These are phyloP conservation scores for Heliconius charithonia DNA, from an alignment of 2,888 invertebrate genomes.

Conservation along the genomic window DNA sequence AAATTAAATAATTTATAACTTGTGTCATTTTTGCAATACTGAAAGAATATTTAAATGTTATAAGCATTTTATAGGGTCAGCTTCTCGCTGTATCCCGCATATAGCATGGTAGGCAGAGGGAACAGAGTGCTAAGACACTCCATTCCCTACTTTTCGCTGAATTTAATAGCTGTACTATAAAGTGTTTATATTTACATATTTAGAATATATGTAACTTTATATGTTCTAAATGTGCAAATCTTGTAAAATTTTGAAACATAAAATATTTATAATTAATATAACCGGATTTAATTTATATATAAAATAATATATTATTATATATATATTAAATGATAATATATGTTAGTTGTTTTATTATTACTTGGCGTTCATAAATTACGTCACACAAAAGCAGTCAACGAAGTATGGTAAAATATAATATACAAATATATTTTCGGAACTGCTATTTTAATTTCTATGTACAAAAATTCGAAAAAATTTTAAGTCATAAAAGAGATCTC, in stretches of 20 bases:
- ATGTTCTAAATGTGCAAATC: not conserved
- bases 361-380: too few species aligned
- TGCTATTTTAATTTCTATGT: not conserved
- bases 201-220: not conserved
- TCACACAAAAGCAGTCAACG: too few species aligned
- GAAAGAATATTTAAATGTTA: not conserved
- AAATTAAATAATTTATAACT: not conserved
- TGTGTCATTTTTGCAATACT: not conserved
- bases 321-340: too few species aligned
- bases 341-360: too few species aligned
- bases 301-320: not conserved
- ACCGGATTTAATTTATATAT: not conserved
- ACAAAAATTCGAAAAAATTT: not conserved
- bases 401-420: not conserved
- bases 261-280: not conserved
- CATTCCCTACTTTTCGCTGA: too few species aligned
- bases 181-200: not conserved
- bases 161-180: not conserved
- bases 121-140: too few species aligned
- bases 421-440: not conserved
- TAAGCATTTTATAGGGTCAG: not conserved
- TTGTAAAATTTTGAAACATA: not conserved
- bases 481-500: too few species aligned
- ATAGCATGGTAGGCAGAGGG: too few species aligned
- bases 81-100: too few species aligned